These are phyloP conservation scores for Scelioninae gen. 1 DNA, from an alignment of 2,888 invertebrate species.

Conservation along the genomic window DNA sequence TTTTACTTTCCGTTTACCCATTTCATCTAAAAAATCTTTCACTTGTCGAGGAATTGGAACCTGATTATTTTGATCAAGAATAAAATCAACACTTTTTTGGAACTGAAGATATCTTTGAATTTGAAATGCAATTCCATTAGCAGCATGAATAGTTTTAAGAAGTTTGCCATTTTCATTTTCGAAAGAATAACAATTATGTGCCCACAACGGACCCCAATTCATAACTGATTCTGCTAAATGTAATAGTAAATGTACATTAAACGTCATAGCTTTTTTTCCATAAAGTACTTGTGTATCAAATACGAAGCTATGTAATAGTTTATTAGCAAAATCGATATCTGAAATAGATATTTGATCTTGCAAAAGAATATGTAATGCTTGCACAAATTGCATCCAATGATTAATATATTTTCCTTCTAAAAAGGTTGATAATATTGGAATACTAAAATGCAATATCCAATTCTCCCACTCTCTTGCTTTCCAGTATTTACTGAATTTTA, in stretches of 20 bases:
- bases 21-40: slow-evolving; percentile 1
- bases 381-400: slow-evolving; percentile 39
- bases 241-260: slow-evolving; percentile 50
- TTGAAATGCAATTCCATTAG: slow-evolving; percentile 40
- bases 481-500: slow-evolving; percentile 32
- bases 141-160: slow-evolving; percentile 23
- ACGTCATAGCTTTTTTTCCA: slow-evolving; percentile 52
- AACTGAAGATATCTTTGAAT: slow-evolving; percentile 34
- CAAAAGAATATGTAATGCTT: slow-evolving; percentile 23
- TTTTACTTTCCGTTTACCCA: slow-evolving; percentile 6
- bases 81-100: slow-evolving; percentile 5
- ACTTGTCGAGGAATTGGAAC: neutral
- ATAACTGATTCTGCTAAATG: slow-evolving; percentile 53
- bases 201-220: slow-evolving; percentile 33
- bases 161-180: too few relatives aligned
- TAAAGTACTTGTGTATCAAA: slow-evolving; percentile 33
- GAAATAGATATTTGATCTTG: slow-evolving; percentile 21
- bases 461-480: slow-evolving; percentile 40
- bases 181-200: too few relatives aligned
- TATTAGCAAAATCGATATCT: slow-evolving; percentile 33
- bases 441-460: slow-evolving; percentile 29
- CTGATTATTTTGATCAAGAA: neutral
- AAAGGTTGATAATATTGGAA: slow-evolving; percentile 27
- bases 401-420: slow-evolving; percentile 29
- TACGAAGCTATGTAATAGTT: slow-evolving; percentile 27